Percentiles rank a stretch among this genome's conserved stretches.
Evolutionary conservation across 2,113 vertebrate species (phyloP).

Genomic region (Hemicordylus capensis): DNA sequence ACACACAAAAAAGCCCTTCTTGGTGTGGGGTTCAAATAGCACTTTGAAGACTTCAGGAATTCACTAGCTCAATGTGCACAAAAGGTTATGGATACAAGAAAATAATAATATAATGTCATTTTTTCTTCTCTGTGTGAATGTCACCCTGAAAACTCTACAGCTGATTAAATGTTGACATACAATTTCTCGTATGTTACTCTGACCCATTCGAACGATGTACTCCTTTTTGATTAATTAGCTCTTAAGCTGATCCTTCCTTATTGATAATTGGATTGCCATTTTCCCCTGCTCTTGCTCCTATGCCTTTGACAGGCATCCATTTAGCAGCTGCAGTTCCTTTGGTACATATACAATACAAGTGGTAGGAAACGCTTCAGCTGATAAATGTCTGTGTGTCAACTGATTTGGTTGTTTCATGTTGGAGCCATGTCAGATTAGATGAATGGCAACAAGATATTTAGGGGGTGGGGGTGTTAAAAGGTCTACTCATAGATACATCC

Average conservation of each 20-base stretch:
- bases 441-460: too few relatives aligned
- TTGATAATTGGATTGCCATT: not conserved
- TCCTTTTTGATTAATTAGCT: not conserved
- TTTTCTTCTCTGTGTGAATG: not conserved
- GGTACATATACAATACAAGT: not conserved
- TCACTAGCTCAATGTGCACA: not conserved
- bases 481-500: too few relatives aligned
- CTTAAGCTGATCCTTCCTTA: not conserved
- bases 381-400: not conserved
- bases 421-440: not conserved
- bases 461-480: too few relatives aligned
- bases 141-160: not conserved
- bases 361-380: not conserved
- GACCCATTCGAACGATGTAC: not conserved
- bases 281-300: not conserved
- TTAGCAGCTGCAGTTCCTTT: not conserved
- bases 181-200: not conserved
- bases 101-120: not conserved
- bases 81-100: not conserved
- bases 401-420: not conserved
- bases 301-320: not conserved
- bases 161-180: not conserved
- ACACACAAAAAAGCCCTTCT: not conserved
- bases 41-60: conserved; percentile 2
- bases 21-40: not conserved